Evolutionary conservation across 1,140 invertebrate genomes (phyloP).

Genomic region (Drosophila pseudoananassae): DNA sequence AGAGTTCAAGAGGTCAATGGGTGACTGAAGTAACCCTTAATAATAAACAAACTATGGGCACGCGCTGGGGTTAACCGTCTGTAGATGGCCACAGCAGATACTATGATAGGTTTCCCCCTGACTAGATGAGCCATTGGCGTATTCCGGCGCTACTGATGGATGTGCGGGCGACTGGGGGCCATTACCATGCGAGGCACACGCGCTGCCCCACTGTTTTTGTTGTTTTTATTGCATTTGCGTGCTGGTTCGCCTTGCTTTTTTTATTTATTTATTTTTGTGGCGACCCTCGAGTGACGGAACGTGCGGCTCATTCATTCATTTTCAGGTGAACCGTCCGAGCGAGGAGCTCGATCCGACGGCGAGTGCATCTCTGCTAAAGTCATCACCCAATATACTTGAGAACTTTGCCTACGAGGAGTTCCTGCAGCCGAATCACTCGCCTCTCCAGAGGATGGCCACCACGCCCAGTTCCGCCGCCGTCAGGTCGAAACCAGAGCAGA

Average conservation of each 20-base stretch:
- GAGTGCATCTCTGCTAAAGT: conserved; percentile 64
- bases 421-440: conserved; percentile 17
- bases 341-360: conserved; percentile 65
- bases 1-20: conserved; percentile 15
- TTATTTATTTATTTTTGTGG: conserved; percentile 21
- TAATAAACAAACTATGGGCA: conserved; percentile 1
- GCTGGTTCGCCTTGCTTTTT: conserved; percentile 57
- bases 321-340: conserved; percentile 54
- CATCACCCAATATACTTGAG: conserved; percentile 79
- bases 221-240: conserved; percentile 75
- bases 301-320: conserved; percentile 52
- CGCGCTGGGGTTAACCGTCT: not conserved
- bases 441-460: conserved; percentile 66
- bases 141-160: conserved; percentile 12
- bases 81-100: not conserved
- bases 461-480: conserved; percentile 26
- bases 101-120: not conserved
- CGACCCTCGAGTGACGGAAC: conserved; percentile 27
- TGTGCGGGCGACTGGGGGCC: conserved; percentile 42
- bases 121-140: conserved; percentile 36
- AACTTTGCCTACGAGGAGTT: conserved; percentile 78
- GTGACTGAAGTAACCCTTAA: not conserved
- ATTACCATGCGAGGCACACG: conserved; percentile 71
- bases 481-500: conserved; percentile 45
- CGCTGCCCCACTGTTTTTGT: conserved; percentile 17